phyloP scores from a whole-genome alignment of 1,140 invertebrate species.

The Melanaphis sacchari region DNA sequence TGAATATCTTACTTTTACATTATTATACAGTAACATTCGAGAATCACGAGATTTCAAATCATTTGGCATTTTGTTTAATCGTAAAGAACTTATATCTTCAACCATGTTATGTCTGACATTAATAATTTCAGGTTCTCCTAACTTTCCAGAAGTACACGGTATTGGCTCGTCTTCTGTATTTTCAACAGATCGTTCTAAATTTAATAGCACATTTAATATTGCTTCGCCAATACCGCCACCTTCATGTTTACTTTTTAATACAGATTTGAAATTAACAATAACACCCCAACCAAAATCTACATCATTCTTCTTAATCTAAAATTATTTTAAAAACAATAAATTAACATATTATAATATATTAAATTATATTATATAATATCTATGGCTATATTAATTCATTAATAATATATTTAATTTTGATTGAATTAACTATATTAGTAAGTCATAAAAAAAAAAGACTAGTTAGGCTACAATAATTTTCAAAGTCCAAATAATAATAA shows the following conservation, averaged over 20 bases:
- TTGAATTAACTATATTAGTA: background rate
- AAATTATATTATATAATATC: background rate
- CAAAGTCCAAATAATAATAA: background rate
- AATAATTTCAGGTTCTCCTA: conserved; percentile 89
- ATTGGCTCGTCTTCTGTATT: conserved; percentile 64
- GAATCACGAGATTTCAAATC: conserved; percentile 72
- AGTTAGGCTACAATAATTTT: background rate
- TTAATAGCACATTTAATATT: conserved; percentile 33
- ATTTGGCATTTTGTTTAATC: conserved; percentile 84
- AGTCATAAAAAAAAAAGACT: background rate
- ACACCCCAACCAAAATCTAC: conserved; percentile 96
- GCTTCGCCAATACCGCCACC: conserved; percentile 66
- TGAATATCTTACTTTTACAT: conserved; percentile 40
- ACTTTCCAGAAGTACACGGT: conserved; percentile 72
- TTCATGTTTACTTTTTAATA: conserved; percentile 64
- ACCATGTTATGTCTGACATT: conserved; percentile 84
- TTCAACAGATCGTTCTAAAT: conserved; percentile 40
- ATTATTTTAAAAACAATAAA: conserved; percentile 46
- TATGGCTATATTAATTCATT: no score
- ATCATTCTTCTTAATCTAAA: conserved; percentile 81
- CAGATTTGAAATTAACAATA: conserved; percentile 91
- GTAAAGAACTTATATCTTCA: conserved; percentile 85
- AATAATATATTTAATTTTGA: background rate
- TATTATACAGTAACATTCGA: conserved; percentile 41
- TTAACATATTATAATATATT: background rate